These are phyloP conservation scores for Trypoxylus dichotomus DNA, from an alignment of 1,140 invertebrate genomes.

Conservation along the genomic window DNA sequence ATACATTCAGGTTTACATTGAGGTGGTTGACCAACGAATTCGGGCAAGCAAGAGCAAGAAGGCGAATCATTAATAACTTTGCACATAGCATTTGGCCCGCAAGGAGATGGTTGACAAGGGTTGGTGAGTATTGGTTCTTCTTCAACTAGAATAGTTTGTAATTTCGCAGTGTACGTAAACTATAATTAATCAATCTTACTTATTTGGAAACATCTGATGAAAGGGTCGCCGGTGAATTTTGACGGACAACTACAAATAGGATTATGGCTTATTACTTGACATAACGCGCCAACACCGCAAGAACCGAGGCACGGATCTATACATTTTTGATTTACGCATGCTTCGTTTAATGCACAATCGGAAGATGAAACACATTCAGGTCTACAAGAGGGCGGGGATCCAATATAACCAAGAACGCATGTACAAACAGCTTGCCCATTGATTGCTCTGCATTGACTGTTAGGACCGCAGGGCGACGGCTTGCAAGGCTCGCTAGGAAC, in stretches of 20 bases:
- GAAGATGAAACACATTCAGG: slow-evolving; percentile 68
- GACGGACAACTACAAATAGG: slow-evolving; percentile 73
- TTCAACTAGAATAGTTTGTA: slow-evolving; percentile 35
- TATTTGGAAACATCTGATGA: slow-evolving; percentile 55
- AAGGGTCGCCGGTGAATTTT: slow-evolving; percentile 73
- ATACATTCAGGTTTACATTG: slow-evolving; percentile 70
- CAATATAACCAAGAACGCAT: slow-evolving; percentile 64
- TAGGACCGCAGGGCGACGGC: slow-evolving; percentile 69
- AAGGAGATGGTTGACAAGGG: slow-evolving; percentile 65
- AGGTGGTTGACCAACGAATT: slow-evolving; percentile 63
- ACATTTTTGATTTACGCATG: slow-evolving; percentile 73
- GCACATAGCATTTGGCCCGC: slow-evolving; percentile 68
- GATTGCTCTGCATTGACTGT: slow-evolving; percentile 64
- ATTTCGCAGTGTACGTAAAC: background rate
- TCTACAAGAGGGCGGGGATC: slow-evolving; percentile 65
- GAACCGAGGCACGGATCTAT: slow-evolving; percentile 67
- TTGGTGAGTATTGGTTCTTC: slow-evolving; percentile 50
- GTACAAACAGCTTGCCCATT: slow-evolving; percentile 67
- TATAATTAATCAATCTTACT: slow-evolving; percentile 41
- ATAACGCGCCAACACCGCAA: slow-evolving; percentile 64
- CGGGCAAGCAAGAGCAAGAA: slow-evolving; percentile 64
- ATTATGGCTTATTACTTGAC: slow-evolving; percentile 74
- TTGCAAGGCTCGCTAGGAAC: slow-evolving; percentile 61
- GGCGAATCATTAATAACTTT: slow-evolving; percentile 59
- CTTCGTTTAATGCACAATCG: slow-evolving; percentile 66